A percentile compares a stretch with the other conserved stretches of the same genome.
Conservation (phyloP, 64 coral and sea anemone species). For the Pachyseris speciosa region DNA sequence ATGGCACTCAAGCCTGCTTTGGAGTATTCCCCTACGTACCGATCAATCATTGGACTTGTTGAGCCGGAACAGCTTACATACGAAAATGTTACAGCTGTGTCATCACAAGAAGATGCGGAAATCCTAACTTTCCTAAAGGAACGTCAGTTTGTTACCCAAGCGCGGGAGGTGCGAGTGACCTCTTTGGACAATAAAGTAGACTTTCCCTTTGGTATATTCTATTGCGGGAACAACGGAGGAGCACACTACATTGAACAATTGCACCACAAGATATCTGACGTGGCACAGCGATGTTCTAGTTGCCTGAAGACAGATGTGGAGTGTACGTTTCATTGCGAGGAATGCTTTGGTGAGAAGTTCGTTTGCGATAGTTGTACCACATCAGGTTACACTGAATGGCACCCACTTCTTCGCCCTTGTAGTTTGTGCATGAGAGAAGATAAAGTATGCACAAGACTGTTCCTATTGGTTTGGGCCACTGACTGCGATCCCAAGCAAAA, state of each 20-base stretch:
- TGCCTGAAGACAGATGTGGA: slow-evolving; percentile 44
- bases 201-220: neutral
- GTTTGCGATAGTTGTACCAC: neutral
- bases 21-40: slow-evolving; percentile 37
- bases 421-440: slow-evolving; percentile 12
- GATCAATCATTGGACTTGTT: slow-evolving; percentile 34
- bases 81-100: neutral
- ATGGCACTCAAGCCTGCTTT: slow-evolving; percentile 50
- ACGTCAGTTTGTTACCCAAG: slow-evolving; percentile 39
- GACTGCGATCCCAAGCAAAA: slow-evolving; percentile 64
- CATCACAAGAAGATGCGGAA: neutral
- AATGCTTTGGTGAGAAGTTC: slow-evolving; percentile 23
- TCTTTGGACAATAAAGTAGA: neutral
- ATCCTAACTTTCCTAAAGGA: slow-evolving; percentile 1
- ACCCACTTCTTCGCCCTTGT: slow-evolving; percentile 51
- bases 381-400: slow-evolving; percentile 27
- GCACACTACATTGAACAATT: slow-evolving; percentile 11
- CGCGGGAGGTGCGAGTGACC: slow-evolving; percentile 30
- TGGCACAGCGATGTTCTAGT: slow-evolving; percentile 2
- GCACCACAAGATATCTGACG: slow-evolving; percentile 40
- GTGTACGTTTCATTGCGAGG: slow-evolving; percentile 42
- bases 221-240: slow-evolving; percentile 56
- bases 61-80: slow-evolving; percentile 34
- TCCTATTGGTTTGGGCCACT: slow-evolving; percentile 41
- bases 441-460: slow-evolving; percentile 50